These are phyloP conservation scores for Tangara arthus DNA, from an alignment of 2,797 vertebrate genomes.

Conservation along the genomic window DNA sequence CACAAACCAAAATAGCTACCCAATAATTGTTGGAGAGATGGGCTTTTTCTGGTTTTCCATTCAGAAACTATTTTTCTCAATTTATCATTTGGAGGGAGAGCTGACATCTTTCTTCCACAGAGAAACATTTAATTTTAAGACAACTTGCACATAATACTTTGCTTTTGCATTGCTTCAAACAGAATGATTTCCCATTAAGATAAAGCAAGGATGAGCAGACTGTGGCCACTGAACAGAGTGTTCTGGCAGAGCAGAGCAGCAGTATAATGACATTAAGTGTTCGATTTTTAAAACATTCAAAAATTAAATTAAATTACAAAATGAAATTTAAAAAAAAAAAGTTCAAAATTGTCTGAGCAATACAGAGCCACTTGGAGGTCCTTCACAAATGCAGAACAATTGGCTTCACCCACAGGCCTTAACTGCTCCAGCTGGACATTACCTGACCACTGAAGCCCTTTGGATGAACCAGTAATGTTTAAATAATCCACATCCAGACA, in stretches of 20 bases:
- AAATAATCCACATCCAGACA: slow-evolving; percentile 34
- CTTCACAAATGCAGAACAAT: slow-evolving; percentile 15
- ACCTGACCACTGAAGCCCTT: slow-evolving; percentile 25
- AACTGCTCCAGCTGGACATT: slow-evolving; percentile 52
- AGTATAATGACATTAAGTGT: slow-evolving; percentile 44
- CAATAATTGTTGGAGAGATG: background rate
- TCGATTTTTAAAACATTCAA: slow-evolving; percentile 45
- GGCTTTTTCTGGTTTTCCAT: background rate
- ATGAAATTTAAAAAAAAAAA: background rate
- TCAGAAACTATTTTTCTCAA: background rate
- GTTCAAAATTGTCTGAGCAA: background rate
- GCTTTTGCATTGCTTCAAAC: background rate
- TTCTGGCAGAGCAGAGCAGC: slow-evolving; percentile 30
- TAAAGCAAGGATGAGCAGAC: slow-evolving; percentile 39
- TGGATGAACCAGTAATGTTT: slow-evolving; percentile 9
- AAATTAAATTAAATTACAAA: slow-evolving; percentile 54
- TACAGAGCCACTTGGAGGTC: slow-evolving; percentile 9
- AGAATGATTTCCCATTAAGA: slow-evolving; percentile 27
- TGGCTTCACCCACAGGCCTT: slow-evolving; percentile 7
- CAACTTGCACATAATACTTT: background rate
- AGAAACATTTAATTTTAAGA: slow-evolving; percentile 16
- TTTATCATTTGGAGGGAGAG: background rate
- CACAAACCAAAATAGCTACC: background rate
- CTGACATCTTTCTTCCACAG: slow-evolving; percentile 12
- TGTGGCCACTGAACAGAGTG: slow-evolving; percentile 24